A percentile compares a stretch with the other conserved stretches of the same genome.
These are phyloP conservation scores for Agapornis roseicollis DNA, from an alignment of 2,113 vertebrate species.

Conservation along the genomic window DNA sequence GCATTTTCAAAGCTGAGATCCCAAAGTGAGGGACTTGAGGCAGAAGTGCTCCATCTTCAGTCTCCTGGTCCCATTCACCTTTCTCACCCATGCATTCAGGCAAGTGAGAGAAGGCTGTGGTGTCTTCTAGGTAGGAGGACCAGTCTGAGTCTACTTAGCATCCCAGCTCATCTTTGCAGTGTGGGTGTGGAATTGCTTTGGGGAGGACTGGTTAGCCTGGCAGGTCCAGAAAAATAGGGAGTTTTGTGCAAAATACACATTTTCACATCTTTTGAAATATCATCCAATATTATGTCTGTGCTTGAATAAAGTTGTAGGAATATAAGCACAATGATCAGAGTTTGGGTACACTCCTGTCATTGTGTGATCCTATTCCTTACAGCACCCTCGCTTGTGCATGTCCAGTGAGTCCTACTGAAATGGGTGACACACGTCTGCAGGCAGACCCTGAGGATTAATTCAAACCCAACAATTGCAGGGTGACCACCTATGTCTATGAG, in stretches of 20 bases:
- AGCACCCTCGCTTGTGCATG: background rate
- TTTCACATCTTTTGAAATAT: background rate
- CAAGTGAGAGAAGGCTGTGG: background rate
- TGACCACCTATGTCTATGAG: background rate
- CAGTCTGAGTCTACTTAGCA: background rate
- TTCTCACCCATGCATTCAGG: rapidly evolving
- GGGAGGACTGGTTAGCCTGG: background rate
- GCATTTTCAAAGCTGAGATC: background rate
- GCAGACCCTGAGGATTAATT: background rate
- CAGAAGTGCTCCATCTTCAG: background rate
- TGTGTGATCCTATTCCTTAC: background rate
- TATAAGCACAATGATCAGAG: background rate
- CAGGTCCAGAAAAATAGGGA: background rate
- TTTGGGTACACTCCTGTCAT: background rate
- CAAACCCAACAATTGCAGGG: background rate
- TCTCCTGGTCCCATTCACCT: too few relatives aligned
- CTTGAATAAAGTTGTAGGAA: background rate
- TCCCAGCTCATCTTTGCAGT: background rate
- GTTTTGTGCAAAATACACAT: background rate
- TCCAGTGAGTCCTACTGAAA: background rate
- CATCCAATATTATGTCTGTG: background rate
- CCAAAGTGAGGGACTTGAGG: background rate
- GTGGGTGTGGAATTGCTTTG: background rate
- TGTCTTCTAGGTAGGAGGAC: background rate
- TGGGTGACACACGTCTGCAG: background rate